These are phyloP conservation scores for Strix uralensis DNA, from an alignment of 2,113 vertebrate species.

Conservation along the genomic window DNA sequence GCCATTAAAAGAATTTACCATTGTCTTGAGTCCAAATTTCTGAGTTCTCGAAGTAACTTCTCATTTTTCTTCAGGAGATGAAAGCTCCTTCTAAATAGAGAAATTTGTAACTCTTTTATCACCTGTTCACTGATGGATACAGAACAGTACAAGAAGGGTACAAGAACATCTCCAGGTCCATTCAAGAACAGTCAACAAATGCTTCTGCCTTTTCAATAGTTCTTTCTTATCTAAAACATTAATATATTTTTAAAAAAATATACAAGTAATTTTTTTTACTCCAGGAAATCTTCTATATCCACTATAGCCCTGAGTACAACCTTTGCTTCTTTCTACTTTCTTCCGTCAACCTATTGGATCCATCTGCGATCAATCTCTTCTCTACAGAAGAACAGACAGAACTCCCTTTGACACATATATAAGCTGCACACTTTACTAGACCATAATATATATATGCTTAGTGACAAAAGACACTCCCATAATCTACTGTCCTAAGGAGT, in stretches of 20 bases:
- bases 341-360: not conserved
- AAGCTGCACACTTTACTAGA: not conserved
- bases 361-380: not conserved
- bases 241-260: constrained; percentile 17
- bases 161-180: constrained; percentile 34
- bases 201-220: constrained; percentile 38
- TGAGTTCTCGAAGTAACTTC: constrained; percentile 95
- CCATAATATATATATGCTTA: not conserved
- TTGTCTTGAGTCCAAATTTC: constrained; percentile 96
- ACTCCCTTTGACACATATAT: not conserved
- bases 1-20: constrained; percentile 80
- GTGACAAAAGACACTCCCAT: not conserved
- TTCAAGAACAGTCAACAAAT: constrained; percentile 8
- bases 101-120: constrained; percentile 67
- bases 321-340: not conserved
- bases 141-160: constrained; percentile 10
- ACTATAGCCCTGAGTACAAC: not conserved
- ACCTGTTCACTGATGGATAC: constrained; percentile 34
- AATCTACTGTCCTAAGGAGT: not conserved
- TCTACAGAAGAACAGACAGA: not conserved
- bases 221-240: constrained; percentile 51
- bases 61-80: constrained; percentile 98
- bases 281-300: not conserved
- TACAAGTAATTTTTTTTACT: not conserved
- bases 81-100: constrained; percentile 89